Evolutionary conservation across 2,888 invertebrate genomes (phyloP), one percentile per base, ranked within the genome.

Genomic region (Blera fallax): DNA sequence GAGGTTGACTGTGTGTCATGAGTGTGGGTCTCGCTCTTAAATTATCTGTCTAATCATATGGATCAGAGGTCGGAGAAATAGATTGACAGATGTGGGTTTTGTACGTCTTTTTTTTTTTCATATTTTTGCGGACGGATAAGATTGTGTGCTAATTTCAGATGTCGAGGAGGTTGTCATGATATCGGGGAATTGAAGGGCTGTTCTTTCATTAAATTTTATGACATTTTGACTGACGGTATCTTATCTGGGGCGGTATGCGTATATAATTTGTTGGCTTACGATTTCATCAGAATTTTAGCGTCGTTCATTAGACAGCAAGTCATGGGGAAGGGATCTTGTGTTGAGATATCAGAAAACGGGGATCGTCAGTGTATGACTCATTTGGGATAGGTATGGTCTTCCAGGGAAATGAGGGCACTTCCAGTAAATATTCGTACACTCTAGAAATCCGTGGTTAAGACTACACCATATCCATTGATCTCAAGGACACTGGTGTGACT

Each of bases 61-160:
- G 77, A 82, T 82, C 72, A 72, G 65, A 65, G 77, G 78, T 72
- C 52, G 67, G 60, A 45, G 74, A 50, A 67, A 43, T 37, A 54
- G 60, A 76, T 64, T 69, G 76, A 50, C 76, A 70, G 62, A 81
- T 69, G 67, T 76, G 64, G 54, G 54, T 56, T 32, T 32, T 8
- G n/a, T n/a, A 14, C 2, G n/a, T 14, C 16, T 43, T 43, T 43
- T 14, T 8, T 40, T 40, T n/a, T n/a, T n/a, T n/a, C n/a, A n/a
- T 37, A n/a, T 37, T 37, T 37, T 21, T 48, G 48, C 48, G 21
- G 48, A 48, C 48, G 21, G 48, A 48, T 48, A 48, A 48, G 48
- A 54, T 29, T 54, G 54, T 16, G 29, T 4, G 54, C 27, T 29
- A 29, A 54, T 54, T 54, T 54, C 29, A 10, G 14, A 54, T 54